Conservation (phyloP, 2,888 invertebrate species). For the Cotesia congregata region DNA sequence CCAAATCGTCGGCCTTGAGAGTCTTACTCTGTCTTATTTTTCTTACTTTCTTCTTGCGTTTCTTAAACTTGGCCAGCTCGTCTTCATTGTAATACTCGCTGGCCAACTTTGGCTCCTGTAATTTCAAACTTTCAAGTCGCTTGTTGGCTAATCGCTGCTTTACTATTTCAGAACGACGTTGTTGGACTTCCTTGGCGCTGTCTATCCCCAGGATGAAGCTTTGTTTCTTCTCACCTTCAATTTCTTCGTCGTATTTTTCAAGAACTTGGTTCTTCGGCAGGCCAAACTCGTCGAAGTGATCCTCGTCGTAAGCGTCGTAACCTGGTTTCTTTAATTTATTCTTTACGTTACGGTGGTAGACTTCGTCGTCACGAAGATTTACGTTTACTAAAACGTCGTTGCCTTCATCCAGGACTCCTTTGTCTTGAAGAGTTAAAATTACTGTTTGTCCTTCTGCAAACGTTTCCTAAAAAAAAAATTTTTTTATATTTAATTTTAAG, state of each 20-base stretch:
- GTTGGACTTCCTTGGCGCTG: conserved; percentile 73
- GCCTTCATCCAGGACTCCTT: conserved; percentile 88
- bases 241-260: conserved; percentile 95
- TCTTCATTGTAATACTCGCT: conserved; percentile 90
- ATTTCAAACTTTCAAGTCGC: conserved; percentile 81
- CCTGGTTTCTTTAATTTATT: conserved; percentile 88
- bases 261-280: conserved; percentile 79
- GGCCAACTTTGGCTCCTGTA: conserved; percentile 80
- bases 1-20: conserved; percentile 82
- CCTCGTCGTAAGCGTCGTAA: conserved; percentile 90
- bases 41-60: conserved; percentile 84
- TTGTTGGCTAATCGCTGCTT: conserved; percentile 77
- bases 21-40: conserved; percentile 78
- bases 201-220: conserved; percentile 85
- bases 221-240: conserved; percentile 79
- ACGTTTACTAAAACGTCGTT: conserved; percentile 93
- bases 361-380: conserved; percentile 85
- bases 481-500: neutral
- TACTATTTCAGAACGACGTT: conserved; percentile 68
- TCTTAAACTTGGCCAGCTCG: conserved; percentile 88
- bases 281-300: conserved; percentile 79
- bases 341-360: conserved; percentile 85
- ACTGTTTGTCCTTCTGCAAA: conserved; percentile 86
- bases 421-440: conserved; percentile 94
- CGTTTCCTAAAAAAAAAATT: conserved; percentile 64